These are phyloP conservation scores for Pectinophora gossypiella DNA, from an alignment of 1,140 invertebrate genomes.

Conservation along the genomic window DNA sequence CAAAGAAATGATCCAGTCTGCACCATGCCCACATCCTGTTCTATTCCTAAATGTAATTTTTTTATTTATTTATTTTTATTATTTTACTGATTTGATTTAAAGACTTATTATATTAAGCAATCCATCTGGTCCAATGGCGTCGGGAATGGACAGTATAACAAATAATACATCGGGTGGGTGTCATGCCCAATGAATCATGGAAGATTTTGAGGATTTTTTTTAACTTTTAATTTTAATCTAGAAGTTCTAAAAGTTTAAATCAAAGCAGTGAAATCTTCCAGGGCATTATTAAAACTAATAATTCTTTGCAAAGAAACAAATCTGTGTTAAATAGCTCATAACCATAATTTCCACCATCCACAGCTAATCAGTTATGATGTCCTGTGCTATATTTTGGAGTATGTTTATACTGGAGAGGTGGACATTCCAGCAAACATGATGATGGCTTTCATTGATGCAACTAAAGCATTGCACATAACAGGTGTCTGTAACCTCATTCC, in stretches of 20 bases:
- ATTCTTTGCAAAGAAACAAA: no score
- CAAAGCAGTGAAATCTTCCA: no score
- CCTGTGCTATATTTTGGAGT: constrained; percentile 34
- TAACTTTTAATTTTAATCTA: no score
- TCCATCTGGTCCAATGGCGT: no score
- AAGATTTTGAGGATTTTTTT: no score
- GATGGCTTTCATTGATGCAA: constrained; percentile 25
- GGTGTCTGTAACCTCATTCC: constrained; percentile 13
- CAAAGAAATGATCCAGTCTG: constrained; percentile 81
- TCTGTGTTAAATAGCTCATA: not conserved
- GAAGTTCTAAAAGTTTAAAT: no score
- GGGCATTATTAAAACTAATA: no score
- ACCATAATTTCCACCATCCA: constrained; percentile 21
- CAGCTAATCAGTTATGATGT: constrained; percentile 34
- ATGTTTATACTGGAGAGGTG: constrained; percentile 45
- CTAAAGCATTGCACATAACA: constrained; percentile 28
- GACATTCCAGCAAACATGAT: constrained; percentile 23
- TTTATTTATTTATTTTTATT: not conserved
- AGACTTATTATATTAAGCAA: no score
- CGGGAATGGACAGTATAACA: no score
- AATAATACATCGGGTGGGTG: no score
- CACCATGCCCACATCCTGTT: constrained; percentile 85
- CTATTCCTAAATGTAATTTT: constrained; percentile 76
- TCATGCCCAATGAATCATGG: no score
- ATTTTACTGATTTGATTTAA: no score